Evolutionary conservation across 1,140 invertebrate genomes (phyloP).

Genomic region (Venustaconcha ellipsiformis): DNA sequence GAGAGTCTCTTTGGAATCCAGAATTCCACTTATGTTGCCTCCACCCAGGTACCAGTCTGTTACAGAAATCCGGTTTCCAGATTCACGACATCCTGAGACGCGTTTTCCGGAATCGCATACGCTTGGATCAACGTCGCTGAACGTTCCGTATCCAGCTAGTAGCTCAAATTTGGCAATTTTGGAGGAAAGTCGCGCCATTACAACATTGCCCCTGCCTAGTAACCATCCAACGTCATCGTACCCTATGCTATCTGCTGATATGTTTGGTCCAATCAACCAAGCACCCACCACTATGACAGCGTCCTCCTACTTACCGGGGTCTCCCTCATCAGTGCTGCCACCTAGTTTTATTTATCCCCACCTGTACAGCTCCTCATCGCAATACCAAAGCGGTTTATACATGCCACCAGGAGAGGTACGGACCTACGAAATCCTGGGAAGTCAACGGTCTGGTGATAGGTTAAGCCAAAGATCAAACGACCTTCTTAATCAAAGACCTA

Average conservation of each 20-base stretch:
- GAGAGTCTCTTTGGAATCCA: conserved; percentile 27
- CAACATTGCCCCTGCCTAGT: conserved; percentile 35
- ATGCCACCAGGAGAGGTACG: conserved; percentile 41
- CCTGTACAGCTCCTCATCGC: conserved; percentile 37
- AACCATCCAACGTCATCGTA: conserved; percentile 35
- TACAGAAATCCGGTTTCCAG: conserved; percentile 39
- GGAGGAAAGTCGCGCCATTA: conserved; percentile 55
- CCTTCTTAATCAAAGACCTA: not conserved
- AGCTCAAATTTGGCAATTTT: conserved; percentile 55
- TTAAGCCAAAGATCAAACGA: conserved; percentile 11
- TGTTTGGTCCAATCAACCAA: conserved; percentile 45
- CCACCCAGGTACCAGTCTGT: conserved; percentile 24
- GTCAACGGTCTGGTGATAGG: conserved; percentile 1
- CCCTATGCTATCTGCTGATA: conserved; percentile 47
- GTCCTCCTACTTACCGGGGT: conserved; percentile 36
- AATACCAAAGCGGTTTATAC: conserved; percentile 48
- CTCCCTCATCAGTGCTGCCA: conserved; percentile 39
- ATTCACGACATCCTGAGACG: conserved; percentile 46
- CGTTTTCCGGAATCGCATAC: conserved; percentile 32
- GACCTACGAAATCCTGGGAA: conserved; percentile 46
- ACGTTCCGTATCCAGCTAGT: conserved; percentile 38
- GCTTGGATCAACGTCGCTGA: conserved; percentile 29
- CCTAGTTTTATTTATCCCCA: conserved; percentile 55
- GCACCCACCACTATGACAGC: conserved; percentile 35
- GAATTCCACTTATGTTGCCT: conserved; percentile 41